These are phyloP conservation scores for Alviniconcha strummeri DNA, from an alignment of 2,888 invertebrate genomes.

Conservation along the genomic window DNA sequence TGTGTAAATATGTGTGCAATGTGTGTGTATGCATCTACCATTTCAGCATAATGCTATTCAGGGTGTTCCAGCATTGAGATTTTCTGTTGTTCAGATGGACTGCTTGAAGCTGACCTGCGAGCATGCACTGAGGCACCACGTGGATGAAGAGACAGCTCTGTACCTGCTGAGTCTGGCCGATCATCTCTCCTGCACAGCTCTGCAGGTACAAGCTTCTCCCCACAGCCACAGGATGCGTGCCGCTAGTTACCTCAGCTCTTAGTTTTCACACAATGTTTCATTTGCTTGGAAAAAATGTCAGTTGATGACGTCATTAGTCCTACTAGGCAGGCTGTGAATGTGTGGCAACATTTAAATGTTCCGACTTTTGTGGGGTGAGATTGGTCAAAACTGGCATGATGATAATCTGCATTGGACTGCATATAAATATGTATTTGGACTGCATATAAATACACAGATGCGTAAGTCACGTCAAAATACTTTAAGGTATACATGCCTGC, in stretches of 20 bases:
- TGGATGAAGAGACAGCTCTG: conserved; percentile 80
- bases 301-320: too few relatives aligned
- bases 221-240: too few relatives aligned
- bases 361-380: too few relatives aligned
- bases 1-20: not conserved
- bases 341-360: too few relatives aligned
- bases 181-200: conserved; percentile 79
- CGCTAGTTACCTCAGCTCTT: too few relatives aligned
- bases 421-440: not conserved
- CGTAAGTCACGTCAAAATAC: not conserved
- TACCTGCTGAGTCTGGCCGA: conserved; percentile 81
- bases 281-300: too few relatives aligned
- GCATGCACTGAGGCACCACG: conserved; percentile 78
- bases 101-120: conserved; percentile 81
- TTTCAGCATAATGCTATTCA: not conserved
- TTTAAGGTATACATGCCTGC: not conserved
- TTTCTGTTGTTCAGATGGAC: conserved; percentile 74
- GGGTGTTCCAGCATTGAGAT: not conserved
- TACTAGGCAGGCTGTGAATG: too few relatives aligned
- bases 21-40: not conserved
- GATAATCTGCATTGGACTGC: too few relatives aligned
- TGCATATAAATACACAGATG: not conserved
- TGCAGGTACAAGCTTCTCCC: conserved; percentile 74
- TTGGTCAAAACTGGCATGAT: too few relatives aligned
- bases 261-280: not conserved